Conservation (phyloP, 35 echinoderm and acorn worm species). For the Amphiura filiformis region DNA sequence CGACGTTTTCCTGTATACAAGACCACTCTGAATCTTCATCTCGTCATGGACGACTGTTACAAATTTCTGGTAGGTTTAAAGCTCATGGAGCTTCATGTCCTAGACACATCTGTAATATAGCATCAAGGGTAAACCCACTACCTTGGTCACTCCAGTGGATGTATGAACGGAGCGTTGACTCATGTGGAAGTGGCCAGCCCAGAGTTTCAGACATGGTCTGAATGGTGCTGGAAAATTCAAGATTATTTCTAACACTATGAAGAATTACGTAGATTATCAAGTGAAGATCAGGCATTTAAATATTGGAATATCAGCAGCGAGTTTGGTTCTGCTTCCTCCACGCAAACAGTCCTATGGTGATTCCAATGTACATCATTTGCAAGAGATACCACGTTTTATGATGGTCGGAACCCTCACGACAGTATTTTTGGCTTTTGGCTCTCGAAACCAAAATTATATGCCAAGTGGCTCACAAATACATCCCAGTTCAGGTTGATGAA, state of each 20-base stretch:
- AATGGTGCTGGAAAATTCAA: too few species aligned
- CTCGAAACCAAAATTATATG: background rate
- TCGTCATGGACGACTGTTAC: background rate
- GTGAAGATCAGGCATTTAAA: too few species aligned
- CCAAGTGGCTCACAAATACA: background rate
- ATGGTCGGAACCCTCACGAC: background rate
- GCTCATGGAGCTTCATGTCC: background rate
- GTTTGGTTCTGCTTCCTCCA: too few species aligned
- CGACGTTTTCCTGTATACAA: background rate
- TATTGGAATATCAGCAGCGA: too few species aligned
- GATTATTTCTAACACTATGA: too few species aligned
- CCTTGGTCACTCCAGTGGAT: background rate
- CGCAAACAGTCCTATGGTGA: too few species aligned
- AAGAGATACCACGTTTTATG: background rate
- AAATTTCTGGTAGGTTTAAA: background rate
- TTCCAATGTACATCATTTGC: background rate
- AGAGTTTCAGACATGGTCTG: too few species aligned
- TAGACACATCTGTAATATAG: background rate
- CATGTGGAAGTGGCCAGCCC: background rate
- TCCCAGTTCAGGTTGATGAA: slow-evolving; percentile 8
- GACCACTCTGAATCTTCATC: background rate
- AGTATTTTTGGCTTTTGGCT: slow-evolving; percentile 1
- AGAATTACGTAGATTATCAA: too few species aligned
- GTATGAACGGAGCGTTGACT: background rate
- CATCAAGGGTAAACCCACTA: background rate